Evolutionary conservation across 2,113 vertebrate genomes (phyloP).

Genomic region (Myotis yumanensis): DNA sequence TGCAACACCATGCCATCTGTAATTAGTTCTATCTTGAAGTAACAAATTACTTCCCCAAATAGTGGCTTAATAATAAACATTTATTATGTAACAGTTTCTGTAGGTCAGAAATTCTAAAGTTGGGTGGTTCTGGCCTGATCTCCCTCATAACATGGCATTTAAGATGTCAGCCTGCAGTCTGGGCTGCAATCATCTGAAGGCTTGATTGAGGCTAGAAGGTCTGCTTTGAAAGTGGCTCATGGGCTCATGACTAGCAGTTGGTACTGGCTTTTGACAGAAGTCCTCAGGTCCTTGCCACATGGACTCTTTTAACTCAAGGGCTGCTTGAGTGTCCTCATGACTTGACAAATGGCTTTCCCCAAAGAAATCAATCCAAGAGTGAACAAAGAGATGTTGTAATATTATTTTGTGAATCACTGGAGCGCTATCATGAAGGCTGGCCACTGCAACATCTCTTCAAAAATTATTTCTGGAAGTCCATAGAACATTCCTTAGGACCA

Average conservation of each 20-base stretch:
- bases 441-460: background rate
- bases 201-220: background rate
- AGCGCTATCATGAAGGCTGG: background rate
- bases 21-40: background rate
- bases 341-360: background rate
- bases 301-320: background rate
- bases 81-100: background rate
- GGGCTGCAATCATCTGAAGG: background rate
- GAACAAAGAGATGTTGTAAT: background rate
- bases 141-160: background rate
- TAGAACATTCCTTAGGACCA: background rate
- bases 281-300: background rate
- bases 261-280: background rate
- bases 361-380: background rate
- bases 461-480: background rate
- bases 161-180: background rate
- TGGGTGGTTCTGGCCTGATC: background rate
- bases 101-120: background rate
- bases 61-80: background rate
- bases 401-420: background rate
- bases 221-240: background rate
- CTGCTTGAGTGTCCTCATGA: background rate
- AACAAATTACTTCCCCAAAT: background rate
- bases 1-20: background rate
- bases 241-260: background rate